Percentiles rank a stretch among this genome's conserved stretches.
phyloP scores from a whole-genome alignment of 1,140 invertebrate genomes.

The Aradophagus sp. region DNA sequence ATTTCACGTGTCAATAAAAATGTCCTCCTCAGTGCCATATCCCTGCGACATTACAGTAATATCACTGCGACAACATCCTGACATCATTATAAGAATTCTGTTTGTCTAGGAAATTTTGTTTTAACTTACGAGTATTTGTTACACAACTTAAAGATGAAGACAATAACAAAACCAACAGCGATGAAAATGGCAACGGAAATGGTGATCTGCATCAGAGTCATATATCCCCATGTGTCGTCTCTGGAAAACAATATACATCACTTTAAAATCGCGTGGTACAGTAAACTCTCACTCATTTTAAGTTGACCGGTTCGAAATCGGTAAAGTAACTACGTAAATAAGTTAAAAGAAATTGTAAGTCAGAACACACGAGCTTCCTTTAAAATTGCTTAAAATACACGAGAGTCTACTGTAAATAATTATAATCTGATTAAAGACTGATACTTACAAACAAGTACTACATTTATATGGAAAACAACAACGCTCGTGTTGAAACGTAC shows the following conservation, averaged over 20 bases:
- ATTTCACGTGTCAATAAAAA: too few relatives aligned
- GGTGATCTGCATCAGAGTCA: slow-evolving; percentile 45
- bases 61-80: too few relatives aligned
- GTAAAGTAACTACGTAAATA: too few relatives aligned
- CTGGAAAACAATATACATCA: slow-evolving; percentile 37
- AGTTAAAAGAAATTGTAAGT: too few relatives aligned
- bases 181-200: slow-evolving; percentile 51
- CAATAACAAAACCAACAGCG: slow-evolving; percentile 37
- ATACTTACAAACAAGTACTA: slow-evolving; percentile 53
- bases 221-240: slow-evolving; percentile 18
- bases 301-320: slow-evolving; percentile 31
- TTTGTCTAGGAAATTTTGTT: too few relatives aligned
- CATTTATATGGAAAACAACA: slow-evolving; percentile 54
- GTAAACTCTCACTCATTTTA: slow-evolving; percentile 54
- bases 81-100: too few relatives aligned
- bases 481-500: slow-evolving; percentile 40
- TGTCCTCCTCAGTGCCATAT: too few relatives aligned
- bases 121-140: slow-evolving; percentile 52
- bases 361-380: not conserved
- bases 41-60: too few relatives aligned
- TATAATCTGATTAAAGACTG: slow-evolving; percentile 2
- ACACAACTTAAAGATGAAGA: slow-evolving; percentile 53
- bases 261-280: slow-evolving; percentile 39
- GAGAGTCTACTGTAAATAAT: slow-evolving; percentile 41
- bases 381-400: slow-evolving; percentile 34